Conservation (phyloP, 2,797 vertebrate species). For the Dromococcyx pavoninus region DNA sequence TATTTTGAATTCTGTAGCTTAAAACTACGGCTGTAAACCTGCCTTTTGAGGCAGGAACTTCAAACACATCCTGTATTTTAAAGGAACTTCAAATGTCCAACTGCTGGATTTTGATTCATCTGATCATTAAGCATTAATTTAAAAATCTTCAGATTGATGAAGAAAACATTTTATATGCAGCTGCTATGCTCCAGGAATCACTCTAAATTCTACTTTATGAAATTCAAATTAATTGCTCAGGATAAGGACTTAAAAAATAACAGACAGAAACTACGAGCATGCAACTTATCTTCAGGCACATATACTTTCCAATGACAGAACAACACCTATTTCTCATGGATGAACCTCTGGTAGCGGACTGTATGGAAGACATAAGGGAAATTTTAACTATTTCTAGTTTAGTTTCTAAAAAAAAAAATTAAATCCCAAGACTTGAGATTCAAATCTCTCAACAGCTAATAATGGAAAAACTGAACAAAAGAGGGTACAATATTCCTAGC, state of each 20-base stretch:
- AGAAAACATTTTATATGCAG: background rate
- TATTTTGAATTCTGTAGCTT: background rate
- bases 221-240: background rate
- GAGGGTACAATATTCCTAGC: background rate
- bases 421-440: background rate
- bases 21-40: background rate
- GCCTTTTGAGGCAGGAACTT: background rate
- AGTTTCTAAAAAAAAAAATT: background rate
- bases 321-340: background rate
- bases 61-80: background rate
- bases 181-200: background rate
- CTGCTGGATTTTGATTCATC: background rate
- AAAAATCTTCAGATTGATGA: background rate
- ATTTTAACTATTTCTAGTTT: background rate
- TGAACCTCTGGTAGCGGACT: background rate
- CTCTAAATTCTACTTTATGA: background rate
- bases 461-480: background rate
- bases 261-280: background rate
- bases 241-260: background rate
- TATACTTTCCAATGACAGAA: background rate
- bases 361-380: background rate
- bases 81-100: background rate
- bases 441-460: background rate
- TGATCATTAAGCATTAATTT: background rate
- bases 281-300: background rate